These are phyloP conservation scores for Ceratothoa steindachneri DNA, from an alignment of 2,888 invertebrate species.

Conservation along the genomic window DNA sequence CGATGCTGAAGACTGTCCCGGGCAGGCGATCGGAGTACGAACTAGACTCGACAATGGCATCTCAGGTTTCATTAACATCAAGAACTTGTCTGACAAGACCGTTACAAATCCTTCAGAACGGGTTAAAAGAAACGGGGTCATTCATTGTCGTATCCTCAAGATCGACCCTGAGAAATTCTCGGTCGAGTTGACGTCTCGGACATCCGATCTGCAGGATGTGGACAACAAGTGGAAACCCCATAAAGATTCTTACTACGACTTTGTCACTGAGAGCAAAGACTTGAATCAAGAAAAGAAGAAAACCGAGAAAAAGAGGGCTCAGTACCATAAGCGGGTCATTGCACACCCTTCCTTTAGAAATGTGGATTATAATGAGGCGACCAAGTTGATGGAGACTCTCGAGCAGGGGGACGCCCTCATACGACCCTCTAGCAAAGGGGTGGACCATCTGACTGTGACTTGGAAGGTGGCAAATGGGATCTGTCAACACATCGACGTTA, in stretches of 20 bases:
- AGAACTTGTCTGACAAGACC: constrained; percentile 87
- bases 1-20: constrained; percentile 86
- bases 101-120: constrained; percentile 90
- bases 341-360: constrained; percentile 97
- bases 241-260: constrained; percentile 87
- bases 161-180: constrained; percentile 92
- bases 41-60: constrained; percentile 86
- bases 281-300: constrained; percentile 69
- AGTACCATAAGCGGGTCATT: constrained; percentile 91
- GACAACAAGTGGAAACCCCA: constrained; percentile 86
- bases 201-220: constrained; percentile 84
- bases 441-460: constrained; percentile 92
- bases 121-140: constrained; percentile 75
- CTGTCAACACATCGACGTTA: constrained; percentile 92
- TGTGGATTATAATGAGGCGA: constrained; percentile 86
- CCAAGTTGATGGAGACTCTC: constrained; percentile 82
- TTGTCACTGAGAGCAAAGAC: constrained; percentile 75
- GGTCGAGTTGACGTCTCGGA: constrained; percentile 87
- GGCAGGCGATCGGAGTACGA: constrained; percentile 88
- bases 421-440: constrained; percentile 93
- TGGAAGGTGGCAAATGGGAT: constrained; percentile 96
- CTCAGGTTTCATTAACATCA: constrained; percentile 62
- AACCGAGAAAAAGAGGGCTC: constrained; percentile 73
- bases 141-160: constrained; percentile 85
- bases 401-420: constrained; percentile 96